Conservation (phyloP, 1,140 invertebrate genomes). For the Drosophila rhopaloa region DNA sequence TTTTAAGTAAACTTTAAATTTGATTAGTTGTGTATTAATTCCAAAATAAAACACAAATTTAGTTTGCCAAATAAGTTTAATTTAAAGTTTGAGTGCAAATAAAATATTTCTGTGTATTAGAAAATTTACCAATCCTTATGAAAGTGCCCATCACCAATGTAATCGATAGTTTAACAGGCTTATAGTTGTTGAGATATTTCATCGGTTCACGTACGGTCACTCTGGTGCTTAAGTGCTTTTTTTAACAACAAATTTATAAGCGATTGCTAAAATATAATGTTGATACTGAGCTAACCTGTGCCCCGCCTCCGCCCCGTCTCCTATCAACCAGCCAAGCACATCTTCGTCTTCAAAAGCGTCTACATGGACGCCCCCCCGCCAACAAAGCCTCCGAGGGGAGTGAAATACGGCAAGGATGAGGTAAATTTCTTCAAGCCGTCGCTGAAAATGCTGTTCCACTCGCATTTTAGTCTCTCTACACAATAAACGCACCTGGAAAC, state of each 20-base stretch:
- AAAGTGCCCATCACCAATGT: neutral
- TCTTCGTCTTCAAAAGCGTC: slow-evolving; percentile 37
- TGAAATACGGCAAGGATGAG: slow-evolving; percentile 93
- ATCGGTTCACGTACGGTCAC: neutral
- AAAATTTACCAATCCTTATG: too few species aligned
- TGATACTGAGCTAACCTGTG: slow-evolving; percentile 37
- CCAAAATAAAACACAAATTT: too few species aligned
- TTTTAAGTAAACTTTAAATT: too few species aligned
- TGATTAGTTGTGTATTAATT: too few species aligned
- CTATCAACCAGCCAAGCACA: slow-evolving; percentile 8
- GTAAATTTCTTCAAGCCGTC: slow-evolving; percentile 85
- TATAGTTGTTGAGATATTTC: neutral
- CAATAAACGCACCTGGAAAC: slow-evolving; percentile 19
- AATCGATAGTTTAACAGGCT: slow-evolving; percentile 29
- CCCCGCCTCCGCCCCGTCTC: slow-evolving; percentile 11
- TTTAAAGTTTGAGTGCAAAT: too few species aligned
- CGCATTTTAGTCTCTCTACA: neutral
- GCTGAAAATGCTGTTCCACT: slow-evolving; percentile 25
- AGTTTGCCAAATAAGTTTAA: too few species aligned
- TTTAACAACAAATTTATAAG: slow-evolving; percentile 18
- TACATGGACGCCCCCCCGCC: slow-evolving; percentile 86
- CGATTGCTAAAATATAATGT: slow-evolving; percentile 26
- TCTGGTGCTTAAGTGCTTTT: slow-evolving; percentile 6
- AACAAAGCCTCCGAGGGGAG: slow-evolving; percentile 91
- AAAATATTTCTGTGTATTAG: too few species aligned